Evolutionary conservation across 2,113 vertebrate genomes (phyloP), one percentile per base, ranked within the genome.

Genomic region (Hypomesus transpacificus): DNA sequence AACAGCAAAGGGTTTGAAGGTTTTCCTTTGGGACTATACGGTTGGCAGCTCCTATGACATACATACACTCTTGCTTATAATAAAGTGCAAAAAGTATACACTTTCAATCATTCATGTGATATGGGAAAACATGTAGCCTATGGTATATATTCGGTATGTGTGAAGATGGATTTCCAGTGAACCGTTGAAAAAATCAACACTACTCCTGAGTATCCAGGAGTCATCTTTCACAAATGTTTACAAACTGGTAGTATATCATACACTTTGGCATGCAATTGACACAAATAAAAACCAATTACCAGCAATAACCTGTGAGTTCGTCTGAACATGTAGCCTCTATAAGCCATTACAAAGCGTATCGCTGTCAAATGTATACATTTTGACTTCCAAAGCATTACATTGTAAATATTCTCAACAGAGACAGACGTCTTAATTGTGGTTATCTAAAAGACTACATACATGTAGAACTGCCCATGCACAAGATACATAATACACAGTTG

Each of bases 101-200:
- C 31, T 69, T 64, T 80, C 60, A 80, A 80, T 73, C 70, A 67
- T 76, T 76, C 17, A 80, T 73, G 66, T 58, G 66, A 61, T 65
- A 20, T 56, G 66, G 61, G 74, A 73, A 71, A 56, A 66, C 51
- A 34, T 58, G 26, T 74, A 46, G 70, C 60, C 46, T 80, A 51
- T 51, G 63, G n/a, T 69, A 39, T 74, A 61, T 53, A 56, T 76
- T 74, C 66, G 71, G 75, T n/a, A n/a, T 70, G 61, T 66, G 71
- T 73, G 68, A 69, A 64, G 62, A 71, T 76, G 73, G 71, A 71
- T 65, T 78, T 78, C 69, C 75, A 59, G 68, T 66, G 63, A 65
- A 9, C 14, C 61, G 13, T n/a, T 63, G 17, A 34, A 63, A 61
- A 4, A 14, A 14, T 58, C 24, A 24, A 24, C 24, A 22, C n/a